Evolutionary conservation across 1,140 invertebrate genomes (phyloP), one percentile per base, ranked within the genome.

Genomic region (Chironomus striatipennis): DNA sequence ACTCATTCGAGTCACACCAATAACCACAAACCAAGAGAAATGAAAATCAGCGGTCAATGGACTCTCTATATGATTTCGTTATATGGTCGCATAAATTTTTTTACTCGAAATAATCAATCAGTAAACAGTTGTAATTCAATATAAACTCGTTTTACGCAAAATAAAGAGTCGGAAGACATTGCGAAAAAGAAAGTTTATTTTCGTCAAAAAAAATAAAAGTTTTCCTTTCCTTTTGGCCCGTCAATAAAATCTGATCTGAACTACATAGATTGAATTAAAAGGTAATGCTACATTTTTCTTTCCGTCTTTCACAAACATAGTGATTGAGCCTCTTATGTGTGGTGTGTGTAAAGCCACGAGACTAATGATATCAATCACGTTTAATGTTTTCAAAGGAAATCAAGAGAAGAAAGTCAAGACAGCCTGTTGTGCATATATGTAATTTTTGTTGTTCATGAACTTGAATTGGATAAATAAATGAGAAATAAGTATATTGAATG

Each of bases 141-240:
- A 34, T 34, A 57, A 57, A 57, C 47, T 57, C 12, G 47, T 57
- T 57, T 57, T 57, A 57, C 47, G 47, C 47, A 57, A 57, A 57
- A n/a, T 57, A 57, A 57, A 7, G 12, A 57, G 9, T 57, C 47
- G 12, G 9, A 57, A 57, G 24, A 70, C 18, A 70, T 20, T 70
- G 65, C 47, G 65, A 70, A 70, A 70, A 70, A 70, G 65, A 70
- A 70, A 70, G 65, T 70, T 57, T n/a, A 57, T 57, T n/a, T 57
- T 57, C 10, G 10, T 10, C 47, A 57, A 57, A 57, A 57, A 57
- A 57, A 57, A 57, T 2, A 57, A 57, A 57, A 70, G 65, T 70
- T 20, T 20, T 18, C 20, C 18, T 21, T 18, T 21, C 65, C 65
- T 70, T 70, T 70, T 17, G 65, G n/a, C n/a, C 65, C 65, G 65